phyloP scores from a whole-genome alignment of 1,140 invertebrate genomes.

The Calycopis cecrops region DNA sequence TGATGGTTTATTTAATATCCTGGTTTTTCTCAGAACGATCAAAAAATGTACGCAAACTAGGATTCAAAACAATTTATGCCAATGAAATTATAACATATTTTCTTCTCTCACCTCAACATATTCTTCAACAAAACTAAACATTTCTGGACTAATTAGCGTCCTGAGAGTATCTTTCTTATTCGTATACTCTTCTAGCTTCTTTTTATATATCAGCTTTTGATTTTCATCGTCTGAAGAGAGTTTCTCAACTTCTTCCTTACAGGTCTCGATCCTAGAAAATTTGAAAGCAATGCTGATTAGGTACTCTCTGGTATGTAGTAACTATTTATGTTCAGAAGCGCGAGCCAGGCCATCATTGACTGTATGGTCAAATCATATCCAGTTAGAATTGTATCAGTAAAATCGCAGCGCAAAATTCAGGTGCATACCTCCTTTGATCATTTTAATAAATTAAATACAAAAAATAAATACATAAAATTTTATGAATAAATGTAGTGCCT shows the following conservation, averaged over 20 bases:
- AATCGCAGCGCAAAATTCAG: conserved; percentile 28
- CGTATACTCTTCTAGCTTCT: conserved; percentile 30
- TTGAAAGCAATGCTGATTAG: conserved; percentile 3
- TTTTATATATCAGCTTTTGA: conserved; percentile 25
- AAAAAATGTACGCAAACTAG: no score
- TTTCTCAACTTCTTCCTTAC: conserved; percentile 23
- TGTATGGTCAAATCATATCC: conserved; percentile 2
- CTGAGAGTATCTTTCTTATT: conserved; percentile 21
- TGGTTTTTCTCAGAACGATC: no score
- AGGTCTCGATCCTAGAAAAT: conserved; percentile 29
- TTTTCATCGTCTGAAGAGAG: conserved; percentile 27
- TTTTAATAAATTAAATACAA: conserved; percentile 12
- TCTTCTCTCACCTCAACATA: conserved; percentile 27
- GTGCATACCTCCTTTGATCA: conserved; percentile 18
- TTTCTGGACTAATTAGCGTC: conserved; percentile 19
- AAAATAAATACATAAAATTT: neutral
- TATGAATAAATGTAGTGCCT: no score
- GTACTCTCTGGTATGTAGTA: conserved; percentile 11
- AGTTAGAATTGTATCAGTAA: conserved; percentile 15
- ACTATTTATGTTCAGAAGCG: neutral
- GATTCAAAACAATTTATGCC: no score
- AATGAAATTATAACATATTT: no score
- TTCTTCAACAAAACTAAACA: conserved; percentile 23
- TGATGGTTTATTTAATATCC: no score
- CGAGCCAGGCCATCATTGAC: neutral